Evolutionary conservation across 2,888 invertebrate species (phyloP), one percentile per base, ranked within the genome.

Genomic region (Spatulosminthurus flaviceps): DNA sequence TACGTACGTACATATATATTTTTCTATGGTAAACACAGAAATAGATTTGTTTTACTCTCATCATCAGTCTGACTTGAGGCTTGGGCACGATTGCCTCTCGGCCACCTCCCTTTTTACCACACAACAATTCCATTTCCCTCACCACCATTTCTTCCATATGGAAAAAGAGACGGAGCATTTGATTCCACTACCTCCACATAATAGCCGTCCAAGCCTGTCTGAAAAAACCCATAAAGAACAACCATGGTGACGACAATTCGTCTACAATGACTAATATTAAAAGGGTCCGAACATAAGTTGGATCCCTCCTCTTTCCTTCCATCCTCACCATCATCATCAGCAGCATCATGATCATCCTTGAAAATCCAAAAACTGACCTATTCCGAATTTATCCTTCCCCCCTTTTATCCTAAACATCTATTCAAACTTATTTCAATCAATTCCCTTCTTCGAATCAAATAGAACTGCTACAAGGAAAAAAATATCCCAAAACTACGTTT

Each of bases 21-120:
- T 34, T 7, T 34, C 5, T 34, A 34, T 34, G 34, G 9, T 34
- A 9, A 9, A 9, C 4, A 34, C 34, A 34, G 34, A 34, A 34
- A 34, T 34, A 34, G 34, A 34, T 9, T 34, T 34, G 11, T n/a
- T 42, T 71, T 19, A 2, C 42, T 51, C 61, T 74, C 64, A 60
- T 74, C 64, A 60, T 60, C 74, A 34, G 51, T 51, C 51, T 51
- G 24, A 64, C n/a, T n/a, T n/a, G n/a, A n/a, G n/a, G 64, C 26
- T 64, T 61, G 66, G 75, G 75, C 75, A 76, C 75, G 75, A 76
- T 76, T 76, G 75, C 75, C 75, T 66, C 22, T 61, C 61, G 66
- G 75, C 73, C 28, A 51, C 51, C 73, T 26, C 42, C 71, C 60
- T 73, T n/a, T n/a, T 73, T 73, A 73, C 73, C 75, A 64, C 75